phyloP scores from a whole-genome alignment of 2,113 vertebrate genomes.

The Podarcis cretensis region DNA sequence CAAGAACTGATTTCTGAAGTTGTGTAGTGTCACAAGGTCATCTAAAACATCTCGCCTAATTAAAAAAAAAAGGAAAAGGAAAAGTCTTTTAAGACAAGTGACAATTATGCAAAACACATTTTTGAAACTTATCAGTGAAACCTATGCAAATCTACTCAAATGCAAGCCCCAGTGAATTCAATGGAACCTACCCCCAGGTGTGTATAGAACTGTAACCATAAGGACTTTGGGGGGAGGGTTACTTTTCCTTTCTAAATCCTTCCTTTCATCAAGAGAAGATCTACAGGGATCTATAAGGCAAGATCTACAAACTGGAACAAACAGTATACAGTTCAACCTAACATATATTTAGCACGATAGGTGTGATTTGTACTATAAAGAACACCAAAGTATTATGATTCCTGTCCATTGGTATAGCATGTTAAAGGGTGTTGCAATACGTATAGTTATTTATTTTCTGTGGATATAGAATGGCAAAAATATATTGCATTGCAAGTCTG shows the following conservation, averaged over 20 bases:
- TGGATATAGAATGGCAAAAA: not conserved
- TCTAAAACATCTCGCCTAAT: slow-evolving; percentile 95
- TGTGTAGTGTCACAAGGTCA: slow-evolving; percentile 96
- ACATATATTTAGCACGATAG: not conserved
- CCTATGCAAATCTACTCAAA: not conserved
- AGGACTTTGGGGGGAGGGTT: not conserved
- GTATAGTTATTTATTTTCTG: not conserved
- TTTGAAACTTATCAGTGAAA: not conserved
- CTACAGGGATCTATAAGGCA: not conserved
- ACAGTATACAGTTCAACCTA: not conserved
- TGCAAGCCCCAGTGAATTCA: not conserved
- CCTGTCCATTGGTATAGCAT: not conserved
- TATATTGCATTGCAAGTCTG: not conserved
- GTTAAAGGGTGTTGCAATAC: not conserved
- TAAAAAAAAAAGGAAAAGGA: slow-evolving; percentile 42
- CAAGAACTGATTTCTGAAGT: slow-evolving; percentile 98
- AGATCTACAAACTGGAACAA: not conserved
- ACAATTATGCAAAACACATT: not conserved
- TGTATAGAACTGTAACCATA: not conserved
- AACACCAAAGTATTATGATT: not conserved
- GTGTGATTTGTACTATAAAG: not conserved
- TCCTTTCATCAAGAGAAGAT: not conserved
- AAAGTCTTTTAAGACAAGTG: slow-evolving; percentile 24
- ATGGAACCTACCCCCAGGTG: not conserved
- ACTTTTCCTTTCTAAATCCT: not conserved